Percentiles rank a stretch among this genome's conserved stretches.
These are phyloP conservation scores for Koerneria pararmatus DNA, from an alignment of 2,888 invertebrate genomes.

Conservation along the genomic window DNA sequence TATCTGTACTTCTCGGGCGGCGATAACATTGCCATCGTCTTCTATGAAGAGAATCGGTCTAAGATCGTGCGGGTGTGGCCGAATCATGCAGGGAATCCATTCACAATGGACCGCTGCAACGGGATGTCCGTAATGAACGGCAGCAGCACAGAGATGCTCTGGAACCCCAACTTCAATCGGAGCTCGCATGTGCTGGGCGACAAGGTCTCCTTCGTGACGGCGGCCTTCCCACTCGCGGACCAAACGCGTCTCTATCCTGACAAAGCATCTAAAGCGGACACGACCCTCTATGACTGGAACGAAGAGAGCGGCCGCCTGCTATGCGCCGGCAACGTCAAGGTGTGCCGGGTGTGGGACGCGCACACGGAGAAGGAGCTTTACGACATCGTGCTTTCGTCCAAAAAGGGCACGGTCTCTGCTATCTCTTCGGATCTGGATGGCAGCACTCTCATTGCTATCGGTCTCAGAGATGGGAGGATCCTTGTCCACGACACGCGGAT, in stretches of 20 bases:
- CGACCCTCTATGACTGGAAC: slow-evolving; percentile 42
- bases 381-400: slow-evolving; percentile 39
- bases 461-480: slow-evolving; percentile 81
- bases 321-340: slow-evolving; percentile 45
- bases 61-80: no score
- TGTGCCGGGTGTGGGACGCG: slow-evolving; percentile 52
- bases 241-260: slow-evolving; percentile 28
- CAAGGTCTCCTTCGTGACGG: slow-evolving; percentile 34
- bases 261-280: slow-evolving; percentile 10
- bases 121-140: slow-evolving; percentile 50
- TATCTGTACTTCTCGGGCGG: neutral
- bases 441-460: slow-evolving; percentile 26
- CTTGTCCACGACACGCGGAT: slow-evolving; percentile 80
- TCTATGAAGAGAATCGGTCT: neutral
- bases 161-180: slow-evolving; percentile 47
- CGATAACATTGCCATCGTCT: neutral
- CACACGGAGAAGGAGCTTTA: slow-evolving; percentile 42
- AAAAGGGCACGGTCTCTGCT: slow-evolving; percentile 28
- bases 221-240: slow-evolving; percentile 43
- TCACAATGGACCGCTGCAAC: slow-evolving; percentile 32
- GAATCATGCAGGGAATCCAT: slow-evolving; percentile 16
- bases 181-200: slow-evolving; percentile 41
- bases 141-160: slow-evolving; percentile 51
- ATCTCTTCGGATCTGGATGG: slow-evolving; percentile 29
- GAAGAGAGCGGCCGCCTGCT: slow-evolving; percentile 45